Percentiles rank a stretch among this genome's conserved stretches.
Conservation (phyloP, 2,888 invertebrate species). For the Anoplius nigerrimus region DNA sequence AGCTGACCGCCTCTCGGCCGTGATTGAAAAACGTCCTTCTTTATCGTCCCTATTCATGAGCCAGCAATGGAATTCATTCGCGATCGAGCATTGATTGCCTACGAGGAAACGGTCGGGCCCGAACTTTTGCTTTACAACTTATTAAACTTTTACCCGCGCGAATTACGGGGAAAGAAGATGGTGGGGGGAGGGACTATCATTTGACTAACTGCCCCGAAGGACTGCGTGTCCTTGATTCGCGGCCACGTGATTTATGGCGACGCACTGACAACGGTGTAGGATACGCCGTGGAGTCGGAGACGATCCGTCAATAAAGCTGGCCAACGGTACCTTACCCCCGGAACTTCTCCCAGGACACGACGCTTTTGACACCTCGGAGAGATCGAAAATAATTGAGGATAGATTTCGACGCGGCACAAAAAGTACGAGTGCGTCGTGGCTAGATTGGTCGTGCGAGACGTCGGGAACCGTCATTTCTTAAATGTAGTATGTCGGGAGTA, state of each 20-base stretch:
- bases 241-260: slow-evolving; percentile 62
- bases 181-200: slow-evolving; percentile 28
- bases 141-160: slow-evolving; percentile 56
- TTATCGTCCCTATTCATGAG: too few relatives aligned
- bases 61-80: too few relatives aligned
- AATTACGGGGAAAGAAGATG: slow-evolving; percentile 5
- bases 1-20: neutral
- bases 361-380: neutral
- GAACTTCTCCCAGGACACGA: neutral
- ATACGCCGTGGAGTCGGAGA: slow-evolving; percentile 39
- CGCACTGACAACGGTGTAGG: slow-evolving; percentile 51
- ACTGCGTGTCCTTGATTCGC: slow-evolving; percentile 54
- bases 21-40: slow-evolving; percentile 1
- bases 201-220: slow-evolving; percentile 39
- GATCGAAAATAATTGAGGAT: slow-evolving; percentile 7
- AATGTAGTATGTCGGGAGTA: too few relatives aligned
- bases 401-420: slow-evolving; percentile 8
- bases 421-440: neutral
- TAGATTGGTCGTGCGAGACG: too few relatives aligned
- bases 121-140: slow-evolving; percentile 66
- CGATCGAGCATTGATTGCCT: slow-evolving; percentile 59
- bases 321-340: slow-evolving; percentile 53
- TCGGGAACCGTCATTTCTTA: too few relatives aligned
- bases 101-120: slow-evolving; percentile 60
- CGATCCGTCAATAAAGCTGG: slow-evolving; percentile 57